Evolutionary conservation across 2,888 invertebrate species (phyloP), one percentile per base, ranked within the genome.

Genomic region (Nysson spinosus): DNA sequence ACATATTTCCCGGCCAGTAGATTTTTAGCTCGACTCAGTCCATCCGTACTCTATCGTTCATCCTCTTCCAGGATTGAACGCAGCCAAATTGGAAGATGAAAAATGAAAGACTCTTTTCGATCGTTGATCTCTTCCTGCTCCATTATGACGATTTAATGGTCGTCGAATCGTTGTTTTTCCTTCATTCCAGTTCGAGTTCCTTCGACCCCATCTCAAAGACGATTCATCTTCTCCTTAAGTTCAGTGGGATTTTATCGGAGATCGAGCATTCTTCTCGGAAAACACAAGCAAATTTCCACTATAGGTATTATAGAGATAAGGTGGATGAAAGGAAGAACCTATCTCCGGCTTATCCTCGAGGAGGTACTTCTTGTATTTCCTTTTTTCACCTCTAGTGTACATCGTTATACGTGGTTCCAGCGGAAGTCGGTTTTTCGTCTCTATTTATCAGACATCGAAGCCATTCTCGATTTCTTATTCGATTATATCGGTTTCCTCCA

Each of bases 1-100:
- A 62, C 55, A 52, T 71, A 57, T 74, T 60, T 63, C 74, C 34
- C 49, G 43, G 55, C 42, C 19, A 44, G 12, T 26, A 50, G 47
- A 39, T 46, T 17, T 19, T 16, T 11, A 20, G 20, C 19, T 19
- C 4, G 19, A 16, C 3, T 37, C n/a, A 14, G 11, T 34, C 14
- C 39, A 4, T 19, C 17, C n/a, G 5, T 42, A 24, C 30, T 12
- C 19, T 17, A 14, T 11, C 34, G 3, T 11, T 30, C 30, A 4
- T n/a, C 9, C 30, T 24, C 3, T 24, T 2, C 5, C 9, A 9
- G 1, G 6, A 9, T 9, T 24, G 9, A 7, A 9, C 24, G 9
- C 6, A 1, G 24, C 24, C 6, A 24, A 24, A 24, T 24, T 24
- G 24, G 24, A 7, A 24, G 2, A 1, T 5, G 24, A 9, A 24